Conservation (phyloP, 2,888 invertebrate genomes). For the Tricholauxania praeusta region DNA sequence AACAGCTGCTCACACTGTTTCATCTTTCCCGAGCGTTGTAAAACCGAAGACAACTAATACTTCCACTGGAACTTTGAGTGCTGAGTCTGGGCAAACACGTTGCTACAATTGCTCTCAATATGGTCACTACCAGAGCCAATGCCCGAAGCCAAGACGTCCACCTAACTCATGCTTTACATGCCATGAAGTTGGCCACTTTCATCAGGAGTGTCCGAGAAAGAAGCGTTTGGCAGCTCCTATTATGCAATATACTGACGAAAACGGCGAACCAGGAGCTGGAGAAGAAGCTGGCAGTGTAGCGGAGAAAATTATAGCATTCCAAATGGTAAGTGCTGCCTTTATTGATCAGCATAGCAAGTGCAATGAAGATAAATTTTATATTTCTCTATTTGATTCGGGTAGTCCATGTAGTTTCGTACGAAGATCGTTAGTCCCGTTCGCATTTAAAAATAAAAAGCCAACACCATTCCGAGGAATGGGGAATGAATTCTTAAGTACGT, state of each 20-base stretch:
- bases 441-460: too few relatives aligned
- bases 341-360: background rate
- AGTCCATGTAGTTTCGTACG: too few relatives aligned
- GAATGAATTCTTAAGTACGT: too few relatives aligned
- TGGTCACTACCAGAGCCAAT: conserved; percentile 36
- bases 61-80: too few relatives aligned
- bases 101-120: conserved; percentile 36
- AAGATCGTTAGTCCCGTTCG: too few relatives aligned
- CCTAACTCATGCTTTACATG: conserved; percentile 37
- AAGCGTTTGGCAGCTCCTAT: conserved; percentile 7
- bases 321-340: conserved; percentile 29
- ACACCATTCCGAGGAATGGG: too few relatives aligned
- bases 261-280: background rate
- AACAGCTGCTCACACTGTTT: conserved; percentile 8
- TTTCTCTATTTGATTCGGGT: too few relatives aligned
- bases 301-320: conserved; percentile 12
- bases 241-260: background rate
- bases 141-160: conserved; percentile 30
- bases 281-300: too few relatives aligned
- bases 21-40: too few relatives aligned
- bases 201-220: conserved; percentile 34
- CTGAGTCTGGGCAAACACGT: background rate
- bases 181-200: conserved; percentile 28
- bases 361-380: conserved; percentile 7
- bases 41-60: too few relatives aligned